These are phyloP conservation scores for Alviniconcha strummeri DNA, from an alignment of 2,888 invertebrate species.

Conservation along the genomic window DNA sequence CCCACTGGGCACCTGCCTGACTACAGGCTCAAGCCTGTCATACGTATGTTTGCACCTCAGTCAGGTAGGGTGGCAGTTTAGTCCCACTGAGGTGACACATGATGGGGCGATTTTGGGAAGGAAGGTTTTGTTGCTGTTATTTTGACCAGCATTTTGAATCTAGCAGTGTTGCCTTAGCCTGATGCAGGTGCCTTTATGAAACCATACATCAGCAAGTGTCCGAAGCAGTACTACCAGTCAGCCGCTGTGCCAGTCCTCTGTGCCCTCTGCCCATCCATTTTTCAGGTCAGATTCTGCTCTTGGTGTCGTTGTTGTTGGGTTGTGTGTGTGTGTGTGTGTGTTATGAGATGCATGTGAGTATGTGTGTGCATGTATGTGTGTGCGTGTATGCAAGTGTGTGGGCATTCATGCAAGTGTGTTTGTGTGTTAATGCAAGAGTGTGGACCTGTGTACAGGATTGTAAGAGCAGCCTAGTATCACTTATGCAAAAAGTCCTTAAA, in stretches of 20 bases:
- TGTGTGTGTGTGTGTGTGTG: neutral
- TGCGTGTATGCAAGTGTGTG: constrained; percentile 10
- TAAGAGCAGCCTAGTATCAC: too few species aligned
- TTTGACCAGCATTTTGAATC: too few species aligned
- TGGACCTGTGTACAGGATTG: too few species aligned
- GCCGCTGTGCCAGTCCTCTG: constrained; percentile 87
- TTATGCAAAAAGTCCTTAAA: too few species aligned
- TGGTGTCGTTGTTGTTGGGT: neutral
- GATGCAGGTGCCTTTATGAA: constrained; percentile 84
- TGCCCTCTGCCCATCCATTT: constrained; percentile 84
- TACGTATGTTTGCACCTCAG: constrained; percentile 74
- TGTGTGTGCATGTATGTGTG: neutral
- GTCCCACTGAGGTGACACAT: too few species aligned
- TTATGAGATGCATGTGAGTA: neutral
- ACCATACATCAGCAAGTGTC: constrained; percentile 90
- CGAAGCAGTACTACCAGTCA: constrained; percentile 84
- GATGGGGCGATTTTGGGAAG: too few species aligned
- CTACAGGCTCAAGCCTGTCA: constrained; percentile 87
- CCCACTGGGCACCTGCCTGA: constrained; percentile 78
- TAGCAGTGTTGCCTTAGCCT: constrained; percentile 20
- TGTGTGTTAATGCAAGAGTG: neutral
- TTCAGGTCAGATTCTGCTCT: constrained; percentile 57
- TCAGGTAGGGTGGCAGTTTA: too few species aligned
- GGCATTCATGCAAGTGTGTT: neutral
- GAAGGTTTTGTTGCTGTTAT: too few species aligned